Base-by-base conservation (phyloP, 2,113 vertebrate genomes). In the Todiramphus chloris region DNA sequence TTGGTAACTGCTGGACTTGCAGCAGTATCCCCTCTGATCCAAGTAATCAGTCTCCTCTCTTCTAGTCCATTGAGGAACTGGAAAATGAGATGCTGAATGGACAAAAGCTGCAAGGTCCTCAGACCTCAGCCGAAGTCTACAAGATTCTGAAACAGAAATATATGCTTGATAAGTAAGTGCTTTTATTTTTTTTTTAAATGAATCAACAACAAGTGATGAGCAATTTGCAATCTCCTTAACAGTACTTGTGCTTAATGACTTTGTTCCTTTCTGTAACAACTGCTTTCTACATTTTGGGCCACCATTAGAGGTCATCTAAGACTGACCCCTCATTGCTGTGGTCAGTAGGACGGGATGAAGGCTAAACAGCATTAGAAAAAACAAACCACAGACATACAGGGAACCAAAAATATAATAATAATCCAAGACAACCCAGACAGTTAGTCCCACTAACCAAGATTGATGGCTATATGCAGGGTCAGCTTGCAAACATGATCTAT, bases 81-180 rank as follows among this genome's bases (percentile, higher is more conserved):
- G 99, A 99, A 96, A 98, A 91, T 0, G 99, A 99, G 90, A 98
- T 99, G 98, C 96, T 99, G 74, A 99, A 99, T 5, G 99, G 99
- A 14, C 99, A 99, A 96, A 99, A 99, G 92, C 98, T 99, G 23
- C 99, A 99, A 94, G 99, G 99, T n/a, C 99, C 99, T 27, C 98
- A 98, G 89, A 98, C 98, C 39, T 97, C 98, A 14, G 97, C 92
- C 0, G 98, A 98, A 93, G 97, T 98, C 68, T 97, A 97, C 94
- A 98, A 97, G 83, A 97, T 98, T 51, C 95, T 98, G 94, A 96
- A 96, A 90, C 95, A 97, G 77, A 98, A 95, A 76, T 67, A 97
- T 8, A 63, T 97, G 68, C 41, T 97, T 0, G 56, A 98, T 50
- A 97, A 98, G 98, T 98, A 96, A 94, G 97, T 98, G 67, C 11